phyloP scores from a whole-genome alignment of 2,113 vertebrate genomes.

The Mixornis gularis region DNA sequence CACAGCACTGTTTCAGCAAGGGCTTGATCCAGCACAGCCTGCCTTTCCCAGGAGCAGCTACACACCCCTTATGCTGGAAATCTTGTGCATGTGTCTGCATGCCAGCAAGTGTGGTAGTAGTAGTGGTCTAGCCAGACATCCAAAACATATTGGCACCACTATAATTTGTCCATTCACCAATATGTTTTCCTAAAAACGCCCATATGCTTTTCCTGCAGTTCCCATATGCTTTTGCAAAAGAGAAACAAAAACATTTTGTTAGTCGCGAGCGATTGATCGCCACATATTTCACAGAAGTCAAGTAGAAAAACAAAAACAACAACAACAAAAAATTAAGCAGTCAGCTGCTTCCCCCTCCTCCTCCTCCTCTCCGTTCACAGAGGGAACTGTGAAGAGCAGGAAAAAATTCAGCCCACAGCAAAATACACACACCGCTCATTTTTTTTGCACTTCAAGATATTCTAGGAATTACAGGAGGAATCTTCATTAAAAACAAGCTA shows the following conservation, averaged over 20 bases:
- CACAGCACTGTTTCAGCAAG: neutral
- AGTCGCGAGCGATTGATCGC: slow-evolving; percentile 70
- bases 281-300: slow-evolving; percentile 74
- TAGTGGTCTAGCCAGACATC: slow-evolving; percentile 72
- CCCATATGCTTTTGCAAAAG: slow-evolving; percentile 76
- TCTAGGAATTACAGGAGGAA: slow-evolving; percentile 59
- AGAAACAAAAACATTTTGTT: slow-evolving; percentile 79
- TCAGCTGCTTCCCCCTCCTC: slow-evolving; percentile 61
- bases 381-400: slow-evolving; percentile 51
- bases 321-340: slow-evolving; percentile 41
- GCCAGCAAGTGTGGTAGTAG: slow-evolving; percentile 54
- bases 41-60: neutral
- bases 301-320: slow-evolving; percentile 67
- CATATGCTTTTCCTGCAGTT: slow-evolving; percentile 76
- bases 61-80: slow-evolving; percentile 1
- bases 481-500: slow-evolving; percentile 63
- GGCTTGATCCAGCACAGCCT: neutral
- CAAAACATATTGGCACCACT: slow-evolving; percentile 69
- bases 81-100: neutral
- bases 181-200: slow-evolving; percentile 73
- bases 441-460: slow-evolving; percentile 35
- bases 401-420: slow-evolving; percentile 60
- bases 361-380: slow-evolving; percentile 43
- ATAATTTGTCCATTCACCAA: slow-evolving; percentile 78
- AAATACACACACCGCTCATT: slow-evolving; percentile 45